A percentile compares a stretch with the other conserved stretches of the same genome.
These are phyloP conservation scores for Falco rusticolus DNA, from an alignment of 2,797 vertebrate species.

Conservation along the genomic window DNA sequence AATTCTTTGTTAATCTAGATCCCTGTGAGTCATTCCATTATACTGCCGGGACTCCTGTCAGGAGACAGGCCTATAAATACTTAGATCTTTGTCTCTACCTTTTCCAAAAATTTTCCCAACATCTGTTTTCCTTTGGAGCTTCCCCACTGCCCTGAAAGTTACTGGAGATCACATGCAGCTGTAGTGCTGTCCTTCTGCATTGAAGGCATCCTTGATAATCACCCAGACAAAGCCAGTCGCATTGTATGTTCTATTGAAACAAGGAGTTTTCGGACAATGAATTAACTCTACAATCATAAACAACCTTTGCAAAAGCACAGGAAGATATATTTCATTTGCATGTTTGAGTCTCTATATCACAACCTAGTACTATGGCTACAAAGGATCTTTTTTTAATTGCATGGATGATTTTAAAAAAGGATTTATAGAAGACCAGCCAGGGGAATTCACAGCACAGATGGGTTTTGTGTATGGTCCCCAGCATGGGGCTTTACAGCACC, in stretches of 20 bases:
- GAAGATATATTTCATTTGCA: not conserved
- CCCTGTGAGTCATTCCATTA: constrained; percentile 51
- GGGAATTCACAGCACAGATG: not conserved
- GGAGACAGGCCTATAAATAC: constrained; percentile 36
- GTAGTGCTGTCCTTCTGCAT: not conserved
- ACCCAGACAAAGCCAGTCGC: not conserved
- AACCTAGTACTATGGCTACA: not conserved
- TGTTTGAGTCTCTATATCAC: not conserved
- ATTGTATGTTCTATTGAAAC: not conserved
- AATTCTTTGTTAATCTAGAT: constrained; percentile 50
- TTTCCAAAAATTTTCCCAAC: not conserved
- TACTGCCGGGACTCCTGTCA: not conserved
- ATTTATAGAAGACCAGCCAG: not conserved
- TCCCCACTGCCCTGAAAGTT: not conserved
- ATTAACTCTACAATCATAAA: not conserved
- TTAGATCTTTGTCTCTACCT: not conserved
- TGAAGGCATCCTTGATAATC: not conserved
- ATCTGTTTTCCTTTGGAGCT: not conserved
- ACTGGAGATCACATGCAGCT: not conserved
- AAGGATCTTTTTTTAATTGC: not conserved
- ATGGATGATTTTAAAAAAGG: not conserved
- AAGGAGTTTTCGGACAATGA: not conserved
- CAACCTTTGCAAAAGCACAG: not conserved
- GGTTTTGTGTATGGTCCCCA: not conserved
- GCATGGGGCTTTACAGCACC: not conserved